These are phyloP conservation scores for Oceanodroma leucorhoa DNA, from an alignment of 2,797 vertebrate genomes.

Conservation along the genomic window DNA sequence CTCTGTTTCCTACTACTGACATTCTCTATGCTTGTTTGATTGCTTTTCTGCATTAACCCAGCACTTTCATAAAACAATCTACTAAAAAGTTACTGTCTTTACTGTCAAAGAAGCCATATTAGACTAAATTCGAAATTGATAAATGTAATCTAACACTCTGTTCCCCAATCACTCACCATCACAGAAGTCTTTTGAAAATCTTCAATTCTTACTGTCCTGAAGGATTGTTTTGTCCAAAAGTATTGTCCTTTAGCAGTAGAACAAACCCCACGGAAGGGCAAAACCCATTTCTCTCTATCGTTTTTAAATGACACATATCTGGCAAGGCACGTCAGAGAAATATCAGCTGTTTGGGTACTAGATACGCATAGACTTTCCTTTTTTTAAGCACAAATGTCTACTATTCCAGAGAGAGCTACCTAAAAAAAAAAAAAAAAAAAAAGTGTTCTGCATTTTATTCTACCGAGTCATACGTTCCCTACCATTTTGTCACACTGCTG, in stretches of 20 bases:
- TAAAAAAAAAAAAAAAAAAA: neutral
- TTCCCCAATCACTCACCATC: neutral
- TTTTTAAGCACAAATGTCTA: conserved; percentile 36
- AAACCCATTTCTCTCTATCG: neutral
- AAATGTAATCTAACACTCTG: neutral
- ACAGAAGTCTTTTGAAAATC: neutral
- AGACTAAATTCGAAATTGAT: neutral
- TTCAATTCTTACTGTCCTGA: neutral
- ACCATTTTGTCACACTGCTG: conserved; percentile 19
- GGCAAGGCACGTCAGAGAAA: neutral
- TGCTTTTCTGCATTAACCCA: neutral
- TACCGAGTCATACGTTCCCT: conserved; percentile 35
- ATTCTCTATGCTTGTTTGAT: neutral
- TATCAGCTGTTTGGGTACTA: conserved; percentile 8
- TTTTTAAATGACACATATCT: neutral
- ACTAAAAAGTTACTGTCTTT: neutral
- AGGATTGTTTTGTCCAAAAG: neutral
- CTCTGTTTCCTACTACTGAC: neutral
- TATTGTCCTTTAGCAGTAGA: neutral
- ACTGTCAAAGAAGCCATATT: neutral
- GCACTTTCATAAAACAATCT: neutral
- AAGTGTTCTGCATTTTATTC: conserved; percentile 27
- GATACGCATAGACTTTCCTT: neutral
- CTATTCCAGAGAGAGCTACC: conserved; percentile 41
- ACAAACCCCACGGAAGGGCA: neutral